phyloP scores from a whole-genome alignment of 2,888 invertebrate species.

The Orthosia gracilis region DNA sequence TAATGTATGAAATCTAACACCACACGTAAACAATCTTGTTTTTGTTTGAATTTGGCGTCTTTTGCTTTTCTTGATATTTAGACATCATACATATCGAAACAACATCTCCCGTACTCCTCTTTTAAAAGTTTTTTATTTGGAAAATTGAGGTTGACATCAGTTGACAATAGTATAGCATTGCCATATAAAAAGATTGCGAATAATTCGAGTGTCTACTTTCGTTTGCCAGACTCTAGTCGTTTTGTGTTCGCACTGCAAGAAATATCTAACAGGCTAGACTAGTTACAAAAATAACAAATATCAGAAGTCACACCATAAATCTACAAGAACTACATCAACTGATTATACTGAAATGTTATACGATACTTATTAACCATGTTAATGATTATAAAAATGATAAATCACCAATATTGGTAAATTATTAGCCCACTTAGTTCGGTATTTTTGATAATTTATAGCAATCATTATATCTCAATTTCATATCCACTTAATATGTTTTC shows the following conservation, averaged over 20 bases:
- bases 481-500: conserved; percentile 56
- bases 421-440: conserved; percentile 38
- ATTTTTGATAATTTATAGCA: conserved; percentile 45
- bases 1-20: no score
- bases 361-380: conserved; percentile 13
- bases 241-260: conserved; percentile 19
- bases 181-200: no score
- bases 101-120: no score
- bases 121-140: no score
- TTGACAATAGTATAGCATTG: no score
- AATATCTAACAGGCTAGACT: conserved; percentile 1
- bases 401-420: conserved; percentile 44
- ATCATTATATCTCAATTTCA: conserved; percentile 54
- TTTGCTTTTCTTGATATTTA: no score
- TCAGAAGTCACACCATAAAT: conserved; percentile 31
- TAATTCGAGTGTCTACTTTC: no score
- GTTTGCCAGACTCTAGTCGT: no score
- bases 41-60: no score
- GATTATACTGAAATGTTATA: conserved; percentile 28
- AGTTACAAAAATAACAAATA: conserved; percentile 1
- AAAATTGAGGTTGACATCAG: no score
- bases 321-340: conserved; percentile 16
- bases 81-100: no score
- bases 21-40: no score
- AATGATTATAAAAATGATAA: conserved; percentile 39